Conservation (phyloP, 2,797 vertebrate genomes). For the Crocodylus rhombifer region DNA sequence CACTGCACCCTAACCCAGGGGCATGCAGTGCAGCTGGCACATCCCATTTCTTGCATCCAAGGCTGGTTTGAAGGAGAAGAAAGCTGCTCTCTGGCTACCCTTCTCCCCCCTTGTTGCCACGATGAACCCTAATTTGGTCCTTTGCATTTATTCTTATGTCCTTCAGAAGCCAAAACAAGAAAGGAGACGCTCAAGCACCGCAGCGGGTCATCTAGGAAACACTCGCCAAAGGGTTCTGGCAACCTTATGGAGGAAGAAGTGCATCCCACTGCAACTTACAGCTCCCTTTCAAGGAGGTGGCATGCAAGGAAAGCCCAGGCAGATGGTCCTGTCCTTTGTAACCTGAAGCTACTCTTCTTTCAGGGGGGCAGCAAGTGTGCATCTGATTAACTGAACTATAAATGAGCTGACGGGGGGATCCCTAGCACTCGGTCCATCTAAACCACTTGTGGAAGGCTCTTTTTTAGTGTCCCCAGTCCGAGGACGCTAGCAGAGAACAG, state of each 20-base stretch:
- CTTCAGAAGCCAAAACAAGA: background rate
- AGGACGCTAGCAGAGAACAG: background rate
- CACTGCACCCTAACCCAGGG: background rate
- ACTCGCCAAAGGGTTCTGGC: background rate
- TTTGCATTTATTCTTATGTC: background rate
- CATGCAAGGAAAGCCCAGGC: background rate
- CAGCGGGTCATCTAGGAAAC: background rate
- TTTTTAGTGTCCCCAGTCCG: background rate
- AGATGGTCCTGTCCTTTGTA: background rate
- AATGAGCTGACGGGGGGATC: background rate
- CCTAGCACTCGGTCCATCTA: background rate
- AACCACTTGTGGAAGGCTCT: background rate
- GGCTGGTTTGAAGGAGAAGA: background rate
- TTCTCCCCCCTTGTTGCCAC: background rate
- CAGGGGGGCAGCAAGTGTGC: background rate
- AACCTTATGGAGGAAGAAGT: background rate
- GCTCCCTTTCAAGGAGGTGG: no score
- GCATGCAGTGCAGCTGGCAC: no score
- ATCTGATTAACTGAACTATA: background rate
- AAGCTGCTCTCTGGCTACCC: background rate
- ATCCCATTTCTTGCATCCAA: background rate
- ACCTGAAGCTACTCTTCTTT: background rate
- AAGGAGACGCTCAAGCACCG: background rate
- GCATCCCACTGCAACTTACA: background rate
- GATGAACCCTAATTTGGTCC: background rate